Evolutionary conservation across 2,113 vertebrate species (phyloP), one percentile per base, ranked within the genome.

Genomic region (Rissa tridactyla): DNA sequence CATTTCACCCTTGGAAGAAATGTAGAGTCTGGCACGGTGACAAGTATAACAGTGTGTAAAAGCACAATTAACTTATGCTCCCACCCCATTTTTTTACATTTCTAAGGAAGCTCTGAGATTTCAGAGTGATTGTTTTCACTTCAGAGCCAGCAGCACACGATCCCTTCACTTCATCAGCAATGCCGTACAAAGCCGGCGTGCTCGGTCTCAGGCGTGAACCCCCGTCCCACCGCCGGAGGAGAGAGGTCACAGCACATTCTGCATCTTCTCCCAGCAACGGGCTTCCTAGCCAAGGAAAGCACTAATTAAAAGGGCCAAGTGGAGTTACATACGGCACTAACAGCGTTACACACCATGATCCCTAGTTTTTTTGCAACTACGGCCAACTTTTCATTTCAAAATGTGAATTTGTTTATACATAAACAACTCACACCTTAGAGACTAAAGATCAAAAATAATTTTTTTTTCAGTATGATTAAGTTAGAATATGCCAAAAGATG

Each of bases 41-140:
- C 98, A 98, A 98, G 94, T 94, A 96, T 97, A 98, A 97, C 96
- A 98, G 94, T 95, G 96, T 96, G 96, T 97, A 97, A 98, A 98
- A 98, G 97, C 94, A 98, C 97, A 98, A 98, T 98, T 98, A 98
- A 97, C 94, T 97, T 97, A 89, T 94, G 85, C 96, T 97, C 92
- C 94, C 71, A 95, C 88, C 96, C 95, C 93, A 95, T 97, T 97
- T 88, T 96, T 96, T 82, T 88, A 96, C 82, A 90, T 98, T 98
- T 97, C 94, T 70, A 93, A 96, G 94, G 93, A 98, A 97, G 96
- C 94, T 94, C 89, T 90, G 93, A 92, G 96, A 95, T 96, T 97
- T 97, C 77, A 96, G 94, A 97, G 90, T 91, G 95, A 93, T 96
- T 97, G 96, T 97, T 98, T 98, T 96, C 95, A 78, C 94, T 97